Evolutionary conservation across 2,888 invertebrate species (phyloP), one percentile per base, ranked within the genome.

Genomic region (Phyto melanocephala): DNA sequence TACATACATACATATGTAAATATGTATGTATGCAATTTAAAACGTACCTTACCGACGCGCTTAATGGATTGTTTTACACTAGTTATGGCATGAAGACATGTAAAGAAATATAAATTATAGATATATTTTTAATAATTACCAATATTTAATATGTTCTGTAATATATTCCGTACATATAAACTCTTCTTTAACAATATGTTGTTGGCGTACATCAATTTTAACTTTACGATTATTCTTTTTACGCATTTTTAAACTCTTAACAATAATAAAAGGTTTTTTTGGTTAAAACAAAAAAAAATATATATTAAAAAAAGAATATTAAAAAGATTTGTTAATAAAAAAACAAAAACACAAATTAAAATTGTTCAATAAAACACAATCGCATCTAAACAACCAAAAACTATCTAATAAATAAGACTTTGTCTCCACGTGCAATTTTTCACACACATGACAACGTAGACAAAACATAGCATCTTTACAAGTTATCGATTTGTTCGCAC

Each of bases 211-310:
- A 6, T 71, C 80, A 65, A 76, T 58, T 76, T 58, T 70, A 5
- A 70, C 10, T 71, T 82, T 82, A 15, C 81, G 81, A 79, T 82
- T 82, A 65, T 75, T 75, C 54, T 82, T 82, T 40, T 79, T 82
- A 54, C 81, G 81, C 81, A 82, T 82, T 70, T 78, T 82, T 40
- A 0, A n/a, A 17, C 0, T 24, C 7, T 56, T 68, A 33, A 45
- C 56, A 37, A 10, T 56, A 75, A 75, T 24, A 45, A 35, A 58
- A 35, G 15, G 40, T 42, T 3, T 24, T 35, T 40, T n/a, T n/a
- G n/a, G 28, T 45, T 54, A 11, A 47, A 52, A 71, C 56, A 56
- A 65, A 65, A 0, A 67, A 58, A 63, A 24, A 17, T 45, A 37
- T 42, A 45, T 13, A 8, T 11, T 35, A 52, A 24, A 65, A 5